Base-by-base conservation (phyloP, 2,797 vertebrate genomes). In the Phrynocephalus vlangalii region DNA sequence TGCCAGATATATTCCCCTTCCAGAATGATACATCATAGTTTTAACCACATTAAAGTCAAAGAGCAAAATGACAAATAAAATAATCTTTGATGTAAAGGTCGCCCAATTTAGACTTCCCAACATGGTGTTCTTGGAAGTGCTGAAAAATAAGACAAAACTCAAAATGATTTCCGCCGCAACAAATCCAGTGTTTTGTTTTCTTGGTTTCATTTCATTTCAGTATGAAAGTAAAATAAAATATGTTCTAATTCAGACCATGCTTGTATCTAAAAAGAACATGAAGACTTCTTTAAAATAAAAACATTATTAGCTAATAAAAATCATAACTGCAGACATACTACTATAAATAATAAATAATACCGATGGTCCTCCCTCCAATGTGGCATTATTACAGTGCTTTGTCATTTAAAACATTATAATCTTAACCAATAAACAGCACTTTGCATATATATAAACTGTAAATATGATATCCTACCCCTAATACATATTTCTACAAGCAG, bases 1-100 rank as follows among this genome's bases (percentile, higher is more conserved):
- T 95, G 92, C 84, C 91, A 93, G 86, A 68, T 13, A 70, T n/a
- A 44, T 82, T 70, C 26, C 13, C 20, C 15, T 44, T 68, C 8
- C 26, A 82, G 16, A 70, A 48, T 48, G 44, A 82, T 68, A 48
- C 38, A 75, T 16, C 56, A 79, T n/a, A 52, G 56, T 79, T 71
- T 71, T n/a, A 71, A 30, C 26, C 24, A 71, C 26, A 71, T 11
- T 71, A n/a, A 71, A 71, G 60, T 63, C 15, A 63, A 63, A 63
- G 60, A 63, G 60, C n/a, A 63, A 28, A 71, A 71, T 71, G n/a
- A 28, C 9, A 38, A 76, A 22, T 76, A 48, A 48, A 48, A 24
- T 2, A 22, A 44, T 22, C 38, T 22, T 48, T 38, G 8, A 48
- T 76, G 48, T 81, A 67, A 38, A 44, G 26, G 33, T 67, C 15